phyloP scores from a whole-genome alignment of 2,113 vertebrate genomes.

The Boulengeromyrus knoepffleri region DNA sequence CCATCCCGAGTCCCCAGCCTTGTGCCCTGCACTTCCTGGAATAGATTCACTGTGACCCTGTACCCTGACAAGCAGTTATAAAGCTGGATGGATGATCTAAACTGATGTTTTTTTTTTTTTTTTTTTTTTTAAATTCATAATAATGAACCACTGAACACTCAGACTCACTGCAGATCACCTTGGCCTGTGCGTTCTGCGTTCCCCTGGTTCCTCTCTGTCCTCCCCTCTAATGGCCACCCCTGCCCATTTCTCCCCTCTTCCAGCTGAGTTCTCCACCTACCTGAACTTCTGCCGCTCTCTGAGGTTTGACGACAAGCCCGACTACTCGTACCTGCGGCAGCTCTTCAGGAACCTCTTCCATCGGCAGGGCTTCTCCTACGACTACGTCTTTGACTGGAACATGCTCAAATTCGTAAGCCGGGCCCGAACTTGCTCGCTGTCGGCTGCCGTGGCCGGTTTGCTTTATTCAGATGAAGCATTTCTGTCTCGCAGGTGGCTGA shows the following conservation, averaged over 20 bases:
- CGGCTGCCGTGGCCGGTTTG: not conserved
- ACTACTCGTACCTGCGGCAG: constrained; percentile 93
- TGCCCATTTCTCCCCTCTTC: constrained; percentile 10
- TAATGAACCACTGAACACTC: not conserved
- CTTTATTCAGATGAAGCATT: not conserved
- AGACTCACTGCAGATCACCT: not conserved
- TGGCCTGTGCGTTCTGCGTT: not conserved
- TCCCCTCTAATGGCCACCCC: not conserved
- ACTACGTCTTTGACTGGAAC: constrained; percentile 97
- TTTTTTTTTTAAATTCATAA: not conserved
- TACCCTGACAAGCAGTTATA: not conserved
- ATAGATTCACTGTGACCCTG: not conserved
- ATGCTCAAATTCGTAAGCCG: constrained; percentile 97
- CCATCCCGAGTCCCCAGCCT: not conserved
- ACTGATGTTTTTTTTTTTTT: not conserved
- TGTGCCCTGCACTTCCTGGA: not conserved
- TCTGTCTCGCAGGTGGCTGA: not conserved
- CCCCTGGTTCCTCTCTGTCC: too few species aligned
- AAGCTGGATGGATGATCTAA: not conserved
- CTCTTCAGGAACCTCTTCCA: constrained; percentile 97
- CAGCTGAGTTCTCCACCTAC: constrained; percentile 95
- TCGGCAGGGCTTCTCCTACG: constrained; percentile 92
- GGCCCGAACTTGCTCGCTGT: not conserved
- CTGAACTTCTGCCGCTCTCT: constrained; percentile 96
- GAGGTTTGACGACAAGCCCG: constrained; percentile 95